Conservation (phyloP, 2,113 vertebrate species). For the Takifugu flavidus region DNA sequence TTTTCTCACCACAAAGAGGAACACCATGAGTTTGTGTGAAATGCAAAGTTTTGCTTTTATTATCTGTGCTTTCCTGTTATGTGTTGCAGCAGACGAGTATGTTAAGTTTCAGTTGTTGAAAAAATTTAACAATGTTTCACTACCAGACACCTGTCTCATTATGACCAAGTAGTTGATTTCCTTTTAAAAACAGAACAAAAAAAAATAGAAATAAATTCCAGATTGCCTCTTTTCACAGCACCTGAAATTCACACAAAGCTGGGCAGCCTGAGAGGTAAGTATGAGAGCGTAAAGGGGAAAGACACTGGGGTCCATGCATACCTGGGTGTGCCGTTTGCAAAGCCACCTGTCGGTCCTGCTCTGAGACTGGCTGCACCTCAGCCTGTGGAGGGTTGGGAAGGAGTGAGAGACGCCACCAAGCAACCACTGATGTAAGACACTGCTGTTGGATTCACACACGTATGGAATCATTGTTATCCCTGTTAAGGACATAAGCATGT, state of each 20-base stretch:
- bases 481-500: neutral
- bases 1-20: no score
- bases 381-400: constrained; percentile 76
- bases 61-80: no score
- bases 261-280: constrained; percentile 50
- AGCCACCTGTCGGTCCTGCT: constrained; percentile 75
- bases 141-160: no score
- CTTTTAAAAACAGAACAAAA: no score
- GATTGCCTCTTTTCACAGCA: constrained; percentile 19
- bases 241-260: constrained; percentile 70
- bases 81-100: no score
- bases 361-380: constrained; percentile 80
- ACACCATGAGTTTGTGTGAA: no score
- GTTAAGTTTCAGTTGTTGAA: no score
- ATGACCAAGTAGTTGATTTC: no score
- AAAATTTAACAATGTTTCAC: no score
- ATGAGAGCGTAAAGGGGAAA: constrained; percentile 67
- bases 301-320: constrained; percentile 72
- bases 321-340: constrained; percentile 86
- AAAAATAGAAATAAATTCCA: neutral
- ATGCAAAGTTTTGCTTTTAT: no score
- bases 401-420: constrained; percentile 75
- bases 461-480: neutral
- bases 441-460: neutral
- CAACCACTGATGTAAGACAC: constrained; percentile 76